Conservation (phyloP, 2,113 vertebrate genomes). For the Mesembrinibis cayennensis region DNA sequence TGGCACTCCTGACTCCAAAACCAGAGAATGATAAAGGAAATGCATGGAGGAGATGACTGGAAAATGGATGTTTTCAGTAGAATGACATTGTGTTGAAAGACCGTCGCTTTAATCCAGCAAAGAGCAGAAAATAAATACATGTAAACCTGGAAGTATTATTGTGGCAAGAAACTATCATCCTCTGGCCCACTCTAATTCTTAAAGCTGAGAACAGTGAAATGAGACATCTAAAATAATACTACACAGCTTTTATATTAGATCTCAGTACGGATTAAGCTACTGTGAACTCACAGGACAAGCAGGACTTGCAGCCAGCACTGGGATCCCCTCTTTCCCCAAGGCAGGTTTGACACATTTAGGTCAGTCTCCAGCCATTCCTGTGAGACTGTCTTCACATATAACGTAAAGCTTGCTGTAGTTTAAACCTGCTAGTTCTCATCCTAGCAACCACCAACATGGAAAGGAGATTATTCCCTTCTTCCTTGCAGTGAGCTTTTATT, state of each 20-base stretch:
- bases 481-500: not conserved
- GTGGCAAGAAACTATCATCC: not conserved
- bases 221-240: not conserved
- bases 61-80: not conserved
- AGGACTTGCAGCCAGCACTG: not conserved
- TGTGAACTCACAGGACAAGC: not conserved
- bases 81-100: not conserved
- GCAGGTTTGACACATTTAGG: slow-evolving; percentile 11
- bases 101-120: not conserved
- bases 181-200: not conserved
- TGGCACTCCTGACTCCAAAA: not conserved
- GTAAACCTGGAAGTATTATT: not conserved
- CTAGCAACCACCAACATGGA: not conserved
- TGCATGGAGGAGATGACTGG: not conserved
- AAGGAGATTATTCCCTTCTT: not conserved
- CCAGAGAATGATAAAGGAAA: not conserved
- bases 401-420: not conserved
- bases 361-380: not conserved
- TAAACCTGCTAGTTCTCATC: not conserved
- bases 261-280: not conserved
- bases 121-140: not conserved
- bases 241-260: not conserved
- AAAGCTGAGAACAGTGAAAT: not conserved
- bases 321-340: not conserved
- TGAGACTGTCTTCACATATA: not conserved